Evolutionary conservation across 2,888 invertebrate species (phyloP).

Genomic region (Nysson spinosus): DNA sequence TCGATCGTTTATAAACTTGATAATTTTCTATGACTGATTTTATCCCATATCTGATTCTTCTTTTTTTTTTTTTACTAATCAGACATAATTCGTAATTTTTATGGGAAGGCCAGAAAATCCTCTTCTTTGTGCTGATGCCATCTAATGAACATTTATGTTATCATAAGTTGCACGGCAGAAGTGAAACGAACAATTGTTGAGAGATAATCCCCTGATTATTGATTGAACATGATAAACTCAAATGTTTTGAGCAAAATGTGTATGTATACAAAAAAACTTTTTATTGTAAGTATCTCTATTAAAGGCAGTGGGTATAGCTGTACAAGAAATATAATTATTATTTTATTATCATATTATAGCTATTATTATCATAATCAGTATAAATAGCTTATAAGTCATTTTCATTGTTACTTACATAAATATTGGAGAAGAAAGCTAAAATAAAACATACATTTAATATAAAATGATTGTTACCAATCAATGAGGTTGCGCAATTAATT

Average conservation of each 20-base stretch:
- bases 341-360: conserved; percentile 69
- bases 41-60: conserved; percentile 36
- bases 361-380: conserved; percentile 73
- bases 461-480: conserved; percentile 49
- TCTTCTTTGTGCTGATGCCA: conserved; percentile 44
- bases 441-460: conserved; percentile 77
- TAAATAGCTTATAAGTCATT: conserved; percentile 74
- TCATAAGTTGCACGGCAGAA: conserved; percentile 37
- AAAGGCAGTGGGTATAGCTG: conserved; percentile 75
- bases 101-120: conserved; percentile 26
- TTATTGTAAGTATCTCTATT: conserved; percentile 71
- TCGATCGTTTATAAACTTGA: conserved; percentile 33
- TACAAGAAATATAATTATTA: conserved; percentile 69
- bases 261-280: conserved; percentile 60
- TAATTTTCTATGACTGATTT: conserved; percentile 37
- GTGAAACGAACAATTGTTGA: conserved; percentile 37
- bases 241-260: conserved; percentile 46
- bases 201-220: conserved; percentile 34
- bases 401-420: conserved; percentile 78
- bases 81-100: conserved; percentile 30
- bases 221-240: conserved; percentile 42
- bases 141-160: conserved; percentile 28
- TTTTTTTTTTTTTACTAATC: conserved; percentile 39
- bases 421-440: conserved; percentile 74
- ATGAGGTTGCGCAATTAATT: conserved; percentile 12